Evolutionary conservation across 1,140 invertebrate genomes (phyloP), one percentile per base, ranked within the genome.

Genomic region (Scaptomyza montana): DNA sequence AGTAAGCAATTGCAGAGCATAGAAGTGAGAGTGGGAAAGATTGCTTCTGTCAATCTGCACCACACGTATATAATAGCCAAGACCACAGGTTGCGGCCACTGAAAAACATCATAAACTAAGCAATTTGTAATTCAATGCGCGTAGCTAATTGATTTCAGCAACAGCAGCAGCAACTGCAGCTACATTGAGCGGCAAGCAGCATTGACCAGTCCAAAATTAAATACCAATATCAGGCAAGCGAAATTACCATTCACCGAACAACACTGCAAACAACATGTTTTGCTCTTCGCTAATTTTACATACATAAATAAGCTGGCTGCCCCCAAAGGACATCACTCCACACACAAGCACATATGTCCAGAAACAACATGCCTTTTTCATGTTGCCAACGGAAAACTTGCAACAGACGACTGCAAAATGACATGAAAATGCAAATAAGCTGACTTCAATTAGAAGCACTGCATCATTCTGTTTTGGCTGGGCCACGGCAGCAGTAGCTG

Each of bases 61-160:
- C 30, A 62, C 61, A 30, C 55, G 13, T n/a, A 53, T 7, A 53
- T 49, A n/a, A 39, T 12, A 5, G 43, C 43, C n/a, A 10, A 12
- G 39, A 39, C 8, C 25, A 25, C 21, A 41, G 6, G 36, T 43
- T 47, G 55, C 41, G 21, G 28, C 5, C 7, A 10, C 5, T 30
- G 13, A n/a, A 39, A 46, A 28, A 59, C 74, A 59, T 75, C 59
- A 78, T 75, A 78, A 75, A 82, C 74, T 70, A 78, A 75, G 73
- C 79, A 78, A 67, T 75, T 75, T 75, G 79, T 82, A 82, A 82
- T 75, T 78, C 79, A 66, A 82, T 78, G 51, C 74, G 71, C 62
- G 50, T 50, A 61, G 70, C 75, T 82, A 78, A 82, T 82, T 82
- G 80, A 82, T 82, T 78, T 76, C 70, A 76, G 82, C 82, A 36